Evolutionary conservation across 2,113 vertebrate genomes (phyloP).

Genomic region (Ceyx margarethae): DNA sequence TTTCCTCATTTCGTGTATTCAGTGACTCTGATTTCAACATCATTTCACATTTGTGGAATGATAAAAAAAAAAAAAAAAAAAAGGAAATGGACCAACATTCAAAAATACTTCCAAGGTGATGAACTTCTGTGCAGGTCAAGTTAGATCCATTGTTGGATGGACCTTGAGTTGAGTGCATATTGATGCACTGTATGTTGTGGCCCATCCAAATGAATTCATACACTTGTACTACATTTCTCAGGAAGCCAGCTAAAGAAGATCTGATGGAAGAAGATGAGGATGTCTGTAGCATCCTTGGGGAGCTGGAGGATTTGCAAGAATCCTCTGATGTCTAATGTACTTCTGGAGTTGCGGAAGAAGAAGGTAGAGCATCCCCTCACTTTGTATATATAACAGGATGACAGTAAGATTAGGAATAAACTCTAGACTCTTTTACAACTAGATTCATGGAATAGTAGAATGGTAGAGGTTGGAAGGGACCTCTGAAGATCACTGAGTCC

Average conservation of each 20-base stretch:
- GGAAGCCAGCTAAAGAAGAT: slow-evolving; percentile 28
- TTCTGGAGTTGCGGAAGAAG: slow-evolving; percentile 36
- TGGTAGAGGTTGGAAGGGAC: no score
- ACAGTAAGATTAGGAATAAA: neutral
- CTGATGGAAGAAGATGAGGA: slow-evolving; percentile 40
- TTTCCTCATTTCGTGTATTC: neutral
- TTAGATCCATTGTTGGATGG: neutral
- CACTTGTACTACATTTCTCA: slow-evolving; percentile 9
- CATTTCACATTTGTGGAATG: slow-evolving; percentile 19
- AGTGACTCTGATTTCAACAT: neutral
- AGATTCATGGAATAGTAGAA: neutral
- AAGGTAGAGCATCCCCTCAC: slow-evolving; percentile 7
- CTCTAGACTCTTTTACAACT: neutral
- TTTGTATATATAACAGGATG: slow-evolving; percentile 10
- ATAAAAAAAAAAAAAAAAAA: neutral
- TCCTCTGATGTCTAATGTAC: slow-evolving; percentile 23
- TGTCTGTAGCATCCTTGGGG: slow-evolving; percentile 30
- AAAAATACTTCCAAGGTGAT: neutral
- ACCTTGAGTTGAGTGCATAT: neutral
- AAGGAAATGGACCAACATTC: neutral
- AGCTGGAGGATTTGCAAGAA: slow-evolving; percentile 47
- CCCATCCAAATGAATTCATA: neutral
- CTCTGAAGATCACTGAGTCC: no score
- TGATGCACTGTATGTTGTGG: neutral
- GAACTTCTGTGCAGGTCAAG: neutral